Evolutionary conservation across 1,140 invertebrate species (phyloP), one percentile per base, ranked within the genome.

Genomic region (Bicyclus anynana): DNA sequence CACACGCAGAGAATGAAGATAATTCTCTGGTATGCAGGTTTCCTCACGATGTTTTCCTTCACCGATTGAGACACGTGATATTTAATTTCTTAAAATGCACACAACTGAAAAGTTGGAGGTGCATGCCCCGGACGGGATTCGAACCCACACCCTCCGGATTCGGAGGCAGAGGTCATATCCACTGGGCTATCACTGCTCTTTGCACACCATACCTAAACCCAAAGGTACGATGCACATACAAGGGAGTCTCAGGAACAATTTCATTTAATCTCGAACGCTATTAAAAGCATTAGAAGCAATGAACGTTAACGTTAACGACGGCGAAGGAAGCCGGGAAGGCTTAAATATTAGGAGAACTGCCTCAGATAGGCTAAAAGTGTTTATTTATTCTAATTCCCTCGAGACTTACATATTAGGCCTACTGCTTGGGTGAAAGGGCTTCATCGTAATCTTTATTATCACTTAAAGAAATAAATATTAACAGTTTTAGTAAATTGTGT

Each of bases 351-450:
- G 44, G 44, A 48, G 46, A 50, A 59, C 52, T 59, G 29, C 44
- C 51, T 37, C 14, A 9, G 18, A 35, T 38, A 48, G 42, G 27
- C 46, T 38, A 18, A 53, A 59, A 53, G 29, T 59, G 57, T 40
- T 59, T 53, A 58, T 56, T 56, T 56, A 57, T 57, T 57, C 55
- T 57, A 57, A 57, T 57, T 38, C n/a, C 35, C 33, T 16, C 14
- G 42, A 21, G 37, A 55, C 9, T 16, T 49, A 49, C 21, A 20
- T 48, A 40, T 26, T 49, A 38, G 21, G 9, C 13, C 16, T 26
- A n/a, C 9, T 48, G 12, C 26, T 20, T 9, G 33, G n/a, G 12
- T 23, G n/a, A n/a, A n/a, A n/a, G n/a, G n/a, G 1, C 17, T 33
- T 14, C 2, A 13, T 38, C 27, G 23, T 38, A 21, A 18, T 29